Percentiles rank a stretch among this genome's conserved stretches.
Conservation (phyloP, 1,140 invertebrate species). For the Acromyrmex heyeri region DNA sequence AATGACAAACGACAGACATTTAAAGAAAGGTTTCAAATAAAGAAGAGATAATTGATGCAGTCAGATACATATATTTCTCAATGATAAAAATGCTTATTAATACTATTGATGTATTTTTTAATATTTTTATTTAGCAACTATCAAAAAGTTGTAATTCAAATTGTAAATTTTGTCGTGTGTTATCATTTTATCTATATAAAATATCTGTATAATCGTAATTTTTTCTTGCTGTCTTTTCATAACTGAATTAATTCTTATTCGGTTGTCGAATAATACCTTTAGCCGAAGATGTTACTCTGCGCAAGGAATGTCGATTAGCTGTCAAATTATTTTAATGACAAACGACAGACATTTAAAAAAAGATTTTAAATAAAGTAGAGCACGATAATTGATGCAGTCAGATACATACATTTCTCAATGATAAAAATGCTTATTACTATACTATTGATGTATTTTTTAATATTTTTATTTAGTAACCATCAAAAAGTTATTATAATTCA, state of each 20-base stretch:
- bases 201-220: not conserved
- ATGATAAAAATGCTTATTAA: not conserved
- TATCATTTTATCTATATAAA: not conserved
- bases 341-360: not conserved
- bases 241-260: constrained; percentile 38
- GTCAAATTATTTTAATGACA: constrained; percentile 21
- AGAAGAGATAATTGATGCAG: not conserved
- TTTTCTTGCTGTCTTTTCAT: not conserved
- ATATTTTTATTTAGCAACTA: not conserved
- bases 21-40: not conserved
- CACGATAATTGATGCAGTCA: not conserved
- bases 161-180: not conserved
- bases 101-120: too few relatives aligned
- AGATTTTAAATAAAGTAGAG: not conserved
- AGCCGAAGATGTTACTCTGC: not conserved
- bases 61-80: not conserved
- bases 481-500: not conserved
- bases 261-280: not conserved
- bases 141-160: not conserved
- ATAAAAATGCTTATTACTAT: not conserved
- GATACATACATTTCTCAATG: not conserved
- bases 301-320: not conserved
- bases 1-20: not conserved
- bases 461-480: not conserved
- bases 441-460: not conserved